Conservation (phyloP, 2,888 invertebrate species). For the Troides aeacus region DNA sequence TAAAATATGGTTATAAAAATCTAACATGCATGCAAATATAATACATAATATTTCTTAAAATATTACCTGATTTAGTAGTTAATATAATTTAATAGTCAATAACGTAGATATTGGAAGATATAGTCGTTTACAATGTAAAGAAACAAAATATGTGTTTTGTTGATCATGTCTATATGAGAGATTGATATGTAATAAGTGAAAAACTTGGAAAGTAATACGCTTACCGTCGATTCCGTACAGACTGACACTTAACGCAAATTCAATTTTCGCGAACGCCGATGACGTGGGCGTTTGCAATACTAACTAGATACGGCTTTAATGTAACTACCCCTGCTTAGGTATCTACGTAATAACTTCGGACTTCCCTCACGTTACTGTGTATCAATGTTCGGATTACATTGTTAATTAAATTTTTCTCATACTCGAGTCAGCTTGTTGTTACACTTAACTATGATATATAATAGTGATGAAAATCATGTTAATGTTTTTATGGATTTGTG, state of each 20-base stretch:
- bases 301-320: slow-evolving; percentile 76
- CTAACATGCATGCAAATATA: too few relatives aligned
- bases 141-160: neutral
- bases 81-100: too few relatives aligned
- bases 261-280: slow-evolving; percentile 73
- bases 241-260: slow-evolving; percentile 67
- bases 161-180: neutral
- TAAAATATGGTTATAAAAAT: too few relatives aligned
- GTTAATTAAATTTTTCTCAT: slow-evolving; percentile 6
- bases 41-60: too few relatives aligned
- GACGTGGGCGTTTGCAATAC: slow-evolving; percentile 73
- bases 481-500: too few relatives aligned
- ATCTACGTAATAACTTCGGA: slow-evolving; percentile 52
- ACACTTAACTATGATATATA: neutral
- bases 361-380: slow-evolving; percentile 35
- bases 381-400: slow-evolving; percentile 20
- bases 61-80: too few relatives aligned
- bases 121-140: too few relatives aligned
- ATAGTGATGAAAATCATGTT: too few relatives aligned
- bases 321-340: slow-evolving; percentile 61
- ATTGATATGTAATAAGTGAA: slow-evolving; percentile 9
- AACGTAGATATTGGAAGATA: too few relatives aligned
- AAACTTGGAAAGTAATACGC: slow-evolving; percentile 7
- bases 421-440: neutral
- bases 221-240: slow-evolving; percentile 32